A percentile compares a stretch with the other conserved stretches of the same genome.
phyloP scores from a whole-genome alignment of 2,888 invertebrate genomes.

The Pseudococcus viburni region DNA sequence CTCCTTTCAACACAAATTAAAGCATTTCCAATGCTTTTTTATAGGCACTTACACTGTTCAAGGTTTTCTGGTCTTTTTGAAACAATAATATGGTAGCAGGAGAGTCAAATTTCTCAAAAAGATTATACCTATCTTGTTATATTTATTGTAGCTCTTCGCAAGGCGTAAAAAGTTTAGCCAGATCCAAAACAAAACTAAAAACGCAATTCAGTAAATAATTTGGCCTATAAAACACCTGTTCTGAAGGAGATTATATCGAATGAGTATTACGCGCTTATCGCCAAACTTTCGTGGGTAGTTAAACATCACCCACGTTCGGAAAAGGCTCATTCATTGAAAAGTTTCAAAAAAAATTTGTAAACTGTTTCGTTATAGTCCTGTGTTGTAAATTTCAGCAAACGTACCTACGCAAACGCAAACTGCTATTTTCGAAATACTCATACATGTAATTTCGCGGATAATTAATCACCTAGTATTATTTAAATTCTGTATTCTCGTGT shows the following conservation, averaged over 20 bases:
- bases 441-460: conserved; percentile 2
- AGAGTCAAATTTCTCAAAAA: too few relatives aligned
- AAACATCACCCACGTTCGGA: neutral
- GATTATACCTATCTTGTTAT: too few relatives aligned
- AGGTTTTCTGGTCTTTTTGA: too few relatives aligned
- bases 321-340: neutral
- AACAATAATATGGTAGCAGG: too few relatives aligned
- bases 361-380: neutral
- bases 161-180: neutral
- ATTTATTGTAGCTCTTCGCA: too few relatives aligned
- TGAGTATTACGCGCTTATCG: neutral
- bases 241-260: neutral
- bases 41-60: too few relatives aligned
- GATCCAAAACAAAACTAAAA: neutral
- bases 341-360: neutral
- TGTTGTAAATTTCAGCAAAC: neutral
- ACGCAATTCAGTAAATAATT: too few relatives aligned
- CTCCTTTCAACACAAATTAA: too few relatives aligned
- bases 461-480: neutral
- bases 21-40: too few relatives aligned
- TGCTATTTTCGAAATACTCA: neutral
- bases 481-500: neutral
- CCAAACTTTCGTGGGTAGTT: conserved; percentile 27
- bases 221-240: neutral
- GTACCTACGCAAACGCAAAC: neutral